These are phyloP conservation scores for Halisarca cf. caerulea DNA, from an alignment of 37 sponge, comb jelly and placozoan genomes.

Conservation along the genomic window DNA sequence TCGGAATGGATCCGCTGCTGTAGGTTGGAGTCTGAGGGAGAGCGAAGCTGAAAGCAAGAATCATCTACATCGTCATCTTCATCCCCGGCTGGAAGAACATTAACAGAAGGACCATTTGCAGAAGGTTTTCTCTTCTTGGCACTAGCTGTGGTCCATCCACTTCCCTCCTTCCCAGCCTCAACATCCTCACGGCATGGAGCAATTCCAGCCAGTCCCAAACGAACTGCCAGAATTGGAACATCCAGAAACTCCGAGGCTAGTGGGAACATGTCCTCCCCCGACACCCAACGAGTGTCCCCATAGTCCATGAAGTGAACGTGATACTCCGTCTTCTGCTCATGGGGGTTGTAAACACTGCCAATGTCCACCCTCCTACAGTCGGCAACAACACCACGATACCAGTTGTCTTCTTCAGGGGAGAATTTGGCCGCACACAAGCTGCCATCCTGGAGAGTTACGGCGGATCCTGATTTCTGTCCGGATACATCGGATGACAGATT, in stretches of 20 bases:
- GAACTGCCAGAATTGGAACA: not conserved
- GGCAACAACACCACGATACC: constrained; percentile 16
- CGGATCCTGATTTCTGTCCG: not conserved
- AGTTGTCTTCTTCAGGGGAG: not conserved
- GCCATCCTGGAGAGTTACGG: not conserved
- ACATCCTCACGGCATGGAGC: not conserved
- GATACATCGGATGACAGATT: not conserved
- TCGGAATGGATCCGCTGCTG: not conserved
- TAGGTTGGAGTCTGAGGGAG: constrained; percentile 7
- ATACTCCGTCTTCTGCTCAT: not conserved
- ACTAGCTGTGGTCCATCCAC: no score
- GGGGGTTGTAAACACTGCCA: not conserved
- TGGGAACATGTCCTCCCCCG: not conserved
- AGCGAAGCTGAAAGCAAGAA: not conserved
- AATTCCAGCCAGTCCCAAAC: constrained; percentile 1
- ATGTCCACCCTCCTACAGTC: not conserved
- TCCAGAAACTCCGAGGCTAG: not conserved
- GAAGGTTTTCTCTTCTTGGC: no score
- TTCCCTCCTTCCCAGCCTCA: no score
- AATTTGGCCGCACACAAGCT: constrained; percentile 14
- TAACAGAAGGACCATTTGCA: no score
- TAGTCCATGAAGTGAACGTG: constrained; percentile 15
- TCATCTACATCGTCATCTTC: not conserved
- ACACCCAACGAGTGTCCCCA: constrained; percentile 13
- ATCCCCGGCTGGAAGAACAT: not conserved